Percentiles rank a stretch among this genome's conserved stretches.
phyloP scores from a whole-genome alignment of 92 coral and sea anemone species.

The Umimayanthus kanabou region DNA sequence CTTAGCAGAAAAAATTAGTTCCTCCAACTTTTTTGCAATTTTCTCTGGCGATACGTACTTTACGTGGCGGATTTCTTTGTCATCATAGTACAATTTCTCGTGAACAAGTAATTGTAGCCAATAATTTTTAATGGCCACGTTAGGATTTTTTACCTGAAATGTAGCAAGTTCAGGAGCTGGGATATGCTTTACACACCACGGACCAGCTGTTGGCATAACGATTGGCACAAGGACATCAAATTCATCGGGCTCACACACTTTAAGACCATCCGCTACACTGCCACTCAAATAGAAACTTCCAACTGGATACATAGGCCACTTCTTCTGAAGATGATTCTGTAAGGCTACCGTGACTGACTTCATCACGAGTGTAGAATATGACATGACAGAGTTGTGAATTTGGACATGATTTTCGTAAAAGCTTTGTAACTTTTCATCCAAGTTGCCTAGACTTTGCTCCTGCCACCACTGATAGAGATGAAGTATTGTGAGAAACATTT shows the following conservation, averaged over 20 bases:
- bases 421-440: not conserved
- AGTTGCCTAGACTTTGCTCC: not conserved
- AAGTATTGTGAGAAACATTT: not conserved
- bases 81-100: not conserved
- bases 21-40: not conserved
- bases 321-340: not conserved
- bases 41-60: not conserved
- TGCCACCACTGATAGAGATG: not conserved
- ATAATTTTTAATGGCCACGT: not conserved
- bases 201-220: not conserved
- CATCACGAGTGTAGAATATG: not conserved
- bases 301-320: not conserved
- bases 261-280: not conserved
- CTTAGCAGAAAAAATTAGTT: not conserved
- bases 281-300: not conserved
- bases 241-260: not conserved
- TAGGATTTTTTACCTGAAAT: not conserved
- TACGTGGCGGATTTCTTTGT: not conserved
- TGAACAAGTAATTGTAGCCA: not conserved
- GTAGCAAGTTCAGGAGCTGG: not conserved
- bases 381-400: not conserved
- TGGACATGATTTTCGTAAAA: not conserved
- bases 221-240: not conserved
- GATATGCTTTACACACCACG: not conserved
- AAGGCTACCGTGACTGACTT: not conserved